A percentile compares a stretch with the other conserved stretches of the same genome.
Evolutionary conservation across 2,113 vertebrate species (phyloP).

Genomic region (Brachypteracias leptosomus): DNA sequence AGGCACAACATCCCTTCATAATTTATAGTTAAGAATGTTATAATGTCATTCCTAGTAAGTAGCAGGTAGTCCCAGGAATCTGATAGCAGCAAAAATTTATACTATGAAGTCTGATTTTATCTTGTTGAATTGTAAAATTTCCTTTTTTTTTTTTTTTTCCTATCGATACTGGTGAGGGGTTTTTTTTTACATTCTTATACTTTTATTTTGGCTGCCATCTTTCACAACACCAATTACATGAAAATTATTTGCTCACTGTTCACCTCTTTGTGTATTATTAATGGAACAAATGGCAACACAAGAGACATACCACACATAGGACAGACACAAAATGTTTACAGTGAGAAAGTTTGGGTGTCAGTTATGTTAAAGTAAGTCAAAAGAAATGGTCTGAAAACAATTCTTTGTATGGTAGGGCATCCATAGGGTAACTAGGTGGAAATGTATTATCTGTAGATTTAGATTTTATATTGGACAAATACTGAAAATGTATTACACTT

Average conservation of each 20-base stretch:
- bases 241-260: background rate
- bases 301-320: background rate
- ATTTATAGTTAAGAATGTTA: background rate
- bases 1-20: background rate
- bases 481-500: background rate
- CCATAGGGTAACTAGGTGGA: background rate
- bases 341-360: background rate
- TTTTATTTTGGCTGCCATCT: background rate
- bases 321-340: background rate
- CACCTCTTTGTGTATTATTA: background rate
- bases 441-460: background rate
- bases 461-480: background rate
- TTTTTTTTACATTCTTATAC: background rate
- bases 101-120: background rate
- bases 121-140: background rate
- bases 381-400: background rate
- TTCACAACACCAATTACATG: background rate
- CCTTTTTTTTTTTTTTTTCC: background rate
- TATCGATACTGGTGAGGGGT: background rate
- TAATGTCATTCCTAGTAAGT: background rate
- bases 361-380: background rate
- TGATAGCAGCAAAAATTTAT: background rate
- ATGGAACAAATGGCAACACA: background rate
- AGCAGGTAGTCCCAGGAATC: background rate
- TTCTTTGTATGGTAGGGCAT: background rate